Conservation (phyloP, 2,797 vertebrate genomes). For the Phrynocephalus guinanensis region DNA sequence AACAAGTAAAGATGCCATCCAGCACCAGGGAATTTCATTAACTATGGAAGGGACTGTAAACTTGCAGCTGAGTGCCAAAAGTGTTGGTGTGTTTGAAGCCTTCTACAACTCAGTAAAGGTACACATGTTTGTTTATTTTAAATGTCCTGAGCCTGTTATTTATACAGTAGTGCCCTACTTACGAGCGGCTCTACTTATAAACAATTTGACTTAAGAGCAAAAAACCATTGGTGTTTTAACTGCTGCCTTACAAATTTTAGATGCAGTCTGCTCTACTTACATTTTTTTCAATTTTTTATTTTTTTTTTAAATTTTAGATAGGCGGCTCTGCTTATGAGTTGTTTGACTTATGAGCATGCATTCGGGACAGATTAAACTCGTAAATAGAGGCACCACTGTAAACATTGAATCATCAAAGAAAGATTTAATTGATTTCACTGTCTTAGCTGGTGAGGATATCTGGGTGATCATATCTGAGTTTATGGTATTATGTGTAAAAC, state of each 20-base stretch:
- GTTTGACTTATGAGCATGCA: too few relatives aligned
- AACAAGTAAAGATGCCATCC: conserved; percentile 87
- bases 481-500: not conserved
- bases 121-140: conserved; percentile 32
- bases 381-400: too few relatives aligned
- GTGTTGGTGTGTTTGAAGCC: conserved; percentile 96
- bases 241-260: too few relatives aligned
- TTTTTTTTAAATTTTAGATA: too few relatives aligned
- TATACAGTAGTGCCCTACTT: too few relatives aligned
- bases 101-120: conserved; percentile 99
- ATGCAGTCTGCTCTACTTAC: too few relatives aligned
- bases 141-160: not conserved
- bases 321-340: too few relatives aligned
- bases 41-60: conserved; percentile 95
- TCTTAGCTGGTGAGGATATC: not conserved
- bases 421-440: not conserved
- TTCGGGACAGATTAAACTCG: too few relatives aligned
- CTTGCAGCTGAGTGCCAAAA: conserved; percentile 97
- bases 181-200: too few relatives aligned
- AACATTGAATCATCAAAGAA: not conserved
- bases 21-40: conserved; percentile 92
- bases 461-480: not conserved
- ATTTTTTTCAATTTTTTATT: too few relatives aligned
- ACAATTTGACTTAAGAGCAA: too few relatives aligned
- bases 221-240: too few relatives aligned